A percentile compares a stretch with the other conserved stretches of the same genome.
phyloP scores from a whole-genome alignment of 2,797 vertebrate genomes.

The Scarus forsteni region DNA sequence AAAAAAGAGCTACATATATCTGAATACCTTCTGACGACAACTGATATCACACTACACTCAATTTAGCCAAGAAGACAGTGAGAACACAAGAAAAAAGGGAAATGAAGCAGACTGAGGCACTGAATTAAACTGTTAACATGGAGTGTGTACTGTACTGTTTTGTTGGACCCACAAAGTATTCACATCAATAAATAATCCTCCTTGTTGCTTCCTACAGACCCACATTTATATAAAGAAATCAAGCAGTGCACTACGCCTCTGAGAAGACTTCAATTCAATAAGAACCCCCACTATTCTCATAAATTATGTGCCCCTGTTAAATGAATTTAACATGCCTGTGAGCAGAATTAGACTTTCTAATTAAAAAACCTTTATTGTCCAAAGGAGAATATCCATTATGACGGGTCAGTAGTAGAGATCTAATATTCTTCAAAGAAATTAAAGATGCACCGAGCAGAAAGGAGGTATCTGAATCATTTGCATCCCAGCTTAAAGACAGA shows the following conservation, averaged over 20 bases:
- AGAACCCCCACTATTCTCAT: constrained; percentile 61
- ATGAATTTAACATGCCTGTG: constrained; percentile 74
- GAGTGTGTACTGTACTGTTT: not conserved
- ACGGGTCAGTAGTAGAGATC: constrained; percentile 69
- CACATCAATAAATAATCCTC: constrained; percentile 54
- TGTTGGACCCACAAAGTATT: constrained; percentile 24
- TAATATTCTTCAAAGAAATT: constrained; percentile 70
- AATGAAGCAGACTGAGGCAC: not conserved
- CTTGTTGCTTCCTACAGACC: constrained; percentile 40
- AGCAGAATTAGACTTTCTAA: constrained; percentile 75
- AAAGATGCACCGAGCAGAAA: constrained; percentile 57
- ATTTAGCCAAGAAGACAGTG: not conserved
- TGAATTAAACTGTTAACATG: constrained; percentile 11
- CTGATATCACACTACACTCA: not conserved
- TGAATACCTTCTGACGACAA: not conserved
- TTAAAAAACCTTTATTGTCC: constrained; percentile 78
- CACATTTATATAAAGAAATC: constrained; percentile 24
- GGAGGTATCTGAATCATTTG: constrained; percentile 53
- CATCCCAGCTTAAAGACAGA: constrained; percentile 49
- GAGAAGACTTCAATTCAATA: constrained; percentile 57
- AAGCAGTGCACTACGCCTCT: constrained; percentile 27
- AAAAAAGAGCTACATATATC: constrained; percentile 1
- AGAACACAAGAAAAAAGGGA: not conserved
- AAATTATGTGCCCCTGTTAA: constrained; percentile 71
- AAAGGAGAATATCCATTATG: constrained; percentile 64